Base-by-base conservation (phyloP, 2,113 vertebrate species). In the Brachypteracias leptosomus region DNA sequence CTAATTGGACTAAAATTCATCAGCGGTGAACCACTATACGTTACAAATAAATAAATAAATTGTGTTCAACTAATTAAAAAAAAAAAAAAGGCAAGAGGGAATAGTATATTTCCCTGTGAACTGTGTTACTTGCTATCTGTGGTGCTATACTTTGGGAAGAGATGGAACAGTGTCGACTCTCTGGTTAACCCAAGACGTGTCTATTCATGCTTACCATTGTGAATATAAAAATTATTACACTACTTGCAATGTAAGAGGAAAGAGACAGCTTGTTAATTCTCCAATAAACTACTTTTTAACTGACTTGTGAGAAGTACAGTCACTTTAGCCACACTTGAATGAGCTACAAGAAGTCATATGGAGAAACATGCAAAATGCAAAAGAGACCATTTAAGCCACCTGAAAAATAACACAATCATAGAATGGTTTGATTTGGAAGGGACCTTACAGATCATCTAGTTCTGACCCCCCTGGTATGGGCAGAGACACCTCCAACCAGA, bases 61-160 rank as follows among this genome's bases (percentile, higher is more conserved):
- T 63, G 4, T 42, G 8, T 28, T 6, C 17, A 35, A 1, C 2
- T 59, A 46, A 31, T 40, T 31, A 11, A 59, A 78, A 68, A 11
- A 46, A 47, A 54, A 44, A 42, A 58, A 8, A 36, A 16, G 16
- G 9, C 19, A 9, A 31, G 3, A 0, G 2, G 7, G 4, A 4
- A 51, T 26, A 52, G 1, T 12, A 24, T 74, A 12, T 61, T 76
- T 28, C 9, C 4, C 4, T 81, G 5, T 42, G 7, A 6, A 54
- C n/a, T 57, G 25, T 51, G 14, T 29, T 52, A 35, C 19, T 55
- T 72, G 6, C 8, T 65, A 10, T 29, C 20, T 68, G 19, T 14
- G 24, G 5, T 2, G 3, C 6, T 19, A 22, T 0, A 0, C 7
- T 77, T 68, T 38, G 8, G 20, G 25, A 76, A 58, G 5, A 54